These are phyloP conservation scores for Peromyscus melanophrys DNA, from an alignment of 2,797 vertebrate genomes.

Conservation along the genomic window DNA sequence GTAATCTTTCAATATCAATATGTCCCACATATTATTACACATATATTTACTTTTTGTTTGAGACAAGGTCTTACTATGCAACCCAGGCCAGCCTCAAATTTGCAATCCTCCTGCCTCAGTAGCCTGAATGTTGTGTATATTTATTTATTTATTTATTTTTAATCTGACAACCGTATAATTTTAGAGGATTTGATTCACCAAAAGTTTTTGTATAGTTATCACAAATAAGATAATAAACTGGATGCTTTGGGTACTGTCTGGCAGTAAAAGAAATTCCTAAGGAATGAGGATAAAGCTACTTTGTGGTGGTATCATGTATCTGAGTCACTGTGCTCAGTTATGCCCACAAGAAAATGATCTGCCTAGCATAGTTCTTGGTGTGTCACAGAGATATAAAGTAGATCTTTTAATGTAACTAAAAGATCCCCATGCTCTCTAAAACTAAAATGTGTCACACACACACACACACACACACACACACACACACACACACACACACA, in stretches of 20 bases:
- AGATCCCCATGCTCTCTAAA: background rate
- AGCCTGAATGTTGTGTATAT: background rate
- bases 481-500: background rate
- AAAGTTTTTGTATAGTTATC: conserved; percentile 5
- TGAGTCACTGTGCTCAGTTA: background rate
- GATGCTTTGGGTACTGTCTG: background rate
- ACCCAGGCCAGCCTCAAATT: background rate
- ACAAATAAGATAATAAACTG: background rate
- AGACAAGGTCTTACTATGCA: background rate
- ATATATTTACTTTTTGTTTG: background rate
- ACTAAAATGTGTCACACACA: background rate
- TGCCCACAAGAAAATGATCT: background rate
- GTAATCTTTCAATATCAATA: background rate
- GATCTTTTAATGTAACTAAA: background rate
- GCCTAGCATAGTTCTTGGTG: background rate
- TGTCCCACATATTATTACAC: background rate
- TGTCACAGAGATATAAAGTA: background rate
- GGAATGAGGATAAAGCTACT: background rate
- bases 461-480: no score
- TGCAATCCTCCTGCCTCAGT: background rate
- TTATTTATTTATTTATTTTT: conserved; percentile 50
- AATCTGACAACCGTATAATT: background rate
- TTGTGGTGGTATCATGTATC: background rate
- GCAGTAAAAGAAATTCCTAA: background rate
- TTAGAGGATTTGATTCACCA: conserved; percentile 13